Base-by-base conservation (phyloP, 2,888 invertebrate genomes). In the Aspidapion aeneum region DNA sequence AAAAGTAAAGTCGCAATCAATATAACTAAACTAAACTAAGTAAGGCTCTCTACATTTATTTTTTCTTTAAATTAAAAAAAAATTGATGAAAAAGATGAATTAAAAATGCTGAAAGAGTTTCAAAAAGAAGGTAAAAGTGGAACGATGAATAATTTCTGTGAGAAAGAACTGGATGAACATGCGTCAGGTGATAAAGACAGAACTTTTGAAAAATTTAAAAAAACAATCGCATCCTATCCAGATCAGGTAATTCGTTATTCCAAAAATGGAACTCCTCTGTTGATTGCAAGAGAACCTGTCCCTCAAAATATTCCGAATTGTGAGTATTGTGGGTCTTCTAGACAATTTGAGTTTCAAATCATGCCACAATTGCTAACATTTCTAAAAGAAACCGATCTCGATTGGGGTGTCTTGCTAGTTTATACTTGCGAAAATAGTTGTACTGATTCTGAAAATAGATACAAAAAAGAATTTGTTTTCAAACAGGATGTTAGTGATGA, bases 331-430 rank as follows among this genome's bases (percentile, higher is more conserved):
- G 86, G 87, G 57, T 84, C 85, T 1, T 82, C 85, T 58, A 86
- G 97, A 68, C 86, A 88, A 70, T 98, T 94, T 83, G 98, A 98
- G 82, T 96, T 95, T 80, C 94, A 94, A 84, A 73, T 80, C 62
- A 78, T 80, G 76, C 80, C 80, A 0, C 79, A 81, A 69, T 69
- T 81, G 69, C 68, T 81, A 9, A 71, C 73, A 54, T 66, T 76
- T 50, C 70, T 81, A 54, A 74, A 79, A 61, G 78, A 80, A 66
- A 70, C 73, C 60, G 71, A 72, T 21, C 63, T 97, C 57, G 98
- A 98, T 80, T 98, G 96, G 94, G 98, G 97, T 19, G 87, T 93
- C 18, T 78, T 98, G 58, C 86, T 86, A 56, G 80, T 98, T 20
- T 98, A 91, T 78, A 94, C 95, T 0, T 98, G 98, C 77, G 83